phyloP scores from a whole-genome alignment of 2,888 invertebrate species.

The Stenichneumon culpator region DNA sequence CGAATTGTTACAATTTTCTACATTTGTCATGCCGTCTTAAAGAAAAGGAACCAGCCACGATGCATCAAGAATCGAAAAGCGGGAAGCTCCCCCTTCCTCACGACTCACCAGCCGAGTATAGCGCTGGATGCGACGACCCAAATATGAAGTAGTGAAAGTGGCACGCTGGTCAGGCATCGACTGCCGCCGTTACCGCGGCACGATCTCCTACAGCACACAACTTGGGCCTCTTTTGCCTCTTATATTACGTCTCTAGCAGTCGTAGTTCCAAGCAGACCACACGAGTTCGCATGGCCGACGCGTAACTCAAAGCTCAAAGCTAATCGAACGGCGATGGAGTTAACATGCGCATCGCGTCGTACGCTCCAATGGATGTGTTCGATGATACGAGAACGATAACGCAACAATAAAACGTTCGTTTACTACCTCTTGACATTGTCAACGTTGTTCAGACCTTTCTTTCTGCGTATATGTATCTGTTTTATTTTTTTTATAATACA shows the following conservation, averaged over 20 bases:
- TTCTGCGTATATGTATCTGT: neutral
- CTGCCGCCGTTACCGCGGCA: conserved; percentile 79
- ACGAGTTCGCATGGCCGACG: conserved; percentile 40
- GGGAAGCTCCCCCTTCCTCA: conserved; percentile 45
- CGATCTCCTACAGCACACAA: conserved; percentile 64
- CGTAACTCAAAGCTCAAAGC: conserved; percentile 2
- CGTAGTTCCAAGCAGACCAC: conserved; percentile 45
- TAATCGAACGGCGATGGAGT: conserved; percentile 6
- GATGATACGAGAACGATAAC: neutral
- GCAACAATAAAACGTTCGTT: neutral
- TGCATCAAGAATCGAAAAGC: conserved; percentile 52
- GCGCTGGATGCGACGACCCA: conserved; percentile 83
- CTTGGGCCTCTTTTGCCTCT: conserved; percentile 60
- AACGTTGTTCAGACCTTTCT: neutral
- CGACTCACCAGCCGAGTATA: conserved; percentile 68
- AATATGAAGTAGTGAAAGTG: conserved; percentile 85
- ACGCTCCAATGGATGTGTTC: conserved; percentile 1
- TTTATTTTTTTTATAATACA: no score
- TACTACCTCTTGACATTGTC: neutral
- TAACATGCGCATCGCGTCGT: neutral
- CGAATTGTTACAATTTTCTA: neutral
- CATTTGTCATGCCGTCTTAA: neutral
- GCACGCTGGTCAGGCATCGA: conserved; percentile 84
- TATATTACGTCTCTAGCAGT: conserved; percentile 58
- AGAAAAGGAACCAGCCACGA: conserved; percentile 11